Evolutionary conservation across 2,888 invertebrate genomes (phyloP).

Genomic region (Pristionchus entomophagus): DNA sequence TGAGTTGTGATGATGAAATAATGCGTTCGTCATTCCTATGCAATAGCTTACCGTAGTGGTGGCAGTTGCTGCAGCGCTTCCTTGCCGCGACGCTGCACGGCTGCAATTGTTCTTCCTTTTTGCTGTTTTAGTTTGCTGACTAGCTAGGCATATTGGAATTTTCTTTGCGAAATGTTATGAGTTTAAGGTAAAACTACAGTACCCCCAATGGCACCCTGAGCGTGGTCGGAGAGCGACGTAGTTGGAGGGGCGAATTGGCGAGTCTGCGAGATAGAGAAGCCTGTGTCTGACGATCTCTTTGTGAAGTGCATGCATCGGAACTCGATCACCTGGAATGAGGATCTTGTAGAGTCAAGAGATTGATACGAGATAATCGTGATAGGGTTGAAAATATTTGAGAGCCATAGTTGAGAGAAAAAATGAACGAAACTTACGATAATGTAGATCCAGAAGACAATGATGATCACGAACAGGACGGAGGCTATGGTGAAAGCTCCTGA

Average conservation of each 20-base stretch:
- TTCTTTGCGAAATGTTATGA: not conserved
- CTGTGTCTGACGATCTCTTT: conserved; percentile 70
- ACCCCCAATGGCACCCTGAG: not conserved
- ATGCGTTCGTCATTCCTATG: not conserved
- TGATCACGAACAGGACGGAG: not conserved
- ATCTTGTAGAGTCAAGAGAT: not conserved
- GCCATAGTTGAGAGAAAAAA: too few relatives aligned
- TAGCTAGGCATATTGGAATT: too few relatives aligned
- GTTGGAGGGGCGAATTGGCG: conserved; percentile 69
- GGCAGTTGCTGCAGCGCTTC: conserved; percentile 9
- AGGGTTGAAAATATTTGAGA: not conserved
- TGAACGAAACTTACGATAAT: conserved; percentile 45
- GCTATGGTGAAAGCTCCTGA: conserved; percentile 32
- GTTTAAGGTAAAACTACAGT: not conserved
- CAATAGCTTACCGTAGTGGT: not conserved
- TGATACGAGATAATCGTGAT: too few relatives aligned
- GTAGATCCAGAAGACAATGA: conserved; percentile 43
- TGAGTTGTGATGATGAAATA: not conserved
- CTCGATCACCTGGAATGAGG: conserved; percentile 56
- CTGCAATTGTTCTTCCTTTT: too few relatives aligned
- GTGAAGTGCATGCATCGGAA: conserved; percentile 67
- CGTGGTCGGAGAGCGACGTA: conserved; percentile 61
- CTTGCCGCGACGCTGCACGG: not conserved
- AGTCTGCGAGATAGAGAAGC: conserved; percentile 70
- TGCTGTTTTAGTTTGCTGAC: too few relatives aligned